Percentiles rank a stretch among this genome's conserved stretches.
Conservation (phyloP, 2,797 vertebrate genomes). For the Dicrostonyx torquatus region DNA sequence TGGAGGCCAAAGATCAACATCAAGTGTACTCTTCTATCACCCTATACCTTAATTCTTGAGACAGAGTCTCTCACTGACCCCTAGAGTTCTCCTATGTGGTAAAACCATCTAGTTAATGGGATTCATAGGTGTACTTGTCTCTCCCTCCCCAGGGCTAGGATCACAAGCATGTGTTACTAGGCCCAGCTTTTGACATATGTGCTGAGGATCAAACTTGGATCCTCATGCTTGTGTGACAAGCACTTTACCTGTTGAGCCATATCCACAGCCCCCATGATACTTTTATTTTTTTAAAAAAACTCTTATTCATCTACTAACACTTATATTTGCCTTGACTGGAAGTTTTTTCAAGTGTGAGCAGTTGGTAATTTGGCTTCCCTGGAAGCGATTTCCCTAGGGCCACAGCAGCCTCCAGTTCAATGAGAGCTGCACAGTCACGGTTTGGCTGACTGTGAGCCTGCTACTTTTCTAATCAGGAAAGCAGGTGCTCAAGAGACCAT, state of each 20-base stretch:
- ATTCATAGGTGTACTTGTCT: not conserved
- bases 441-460: accelerated
- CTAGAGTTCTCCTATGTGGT: not conserved
- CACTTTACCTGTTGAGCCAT: no score
- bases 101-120: not conserved
- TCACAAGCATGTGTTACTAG: not conserved
- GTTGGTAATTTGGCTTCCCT: not conserved
- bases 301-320: not conserved
- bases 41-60: not conserved
- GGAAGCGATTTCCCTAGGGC: not conserved
- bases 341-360: not conserved
- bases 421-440: accelerated
- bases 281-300: not conserved
- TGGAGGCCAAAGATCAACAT: not conserved
- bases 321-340: not conserved
- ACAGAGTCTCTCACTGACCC: not conserved
- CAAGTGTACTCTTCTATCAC: not conserved
- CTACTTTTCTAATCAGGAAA: not conserved
- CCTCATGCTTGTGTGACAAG: not conserved
- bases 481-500: accelerated
- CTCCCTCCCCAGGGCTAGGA: not conserved
- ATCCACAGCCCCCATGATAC: not conserved
- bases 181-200: not conserved
- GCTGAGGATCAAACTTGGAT: not conserved
- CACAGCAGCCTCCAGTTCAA: not conserved